Evolutionary conservation across 2,797 vertebrate genomes (phyloP), one percentile per base, ranked within the genome.

Genomic region (Enteromius thamalakanensis): DNA sequence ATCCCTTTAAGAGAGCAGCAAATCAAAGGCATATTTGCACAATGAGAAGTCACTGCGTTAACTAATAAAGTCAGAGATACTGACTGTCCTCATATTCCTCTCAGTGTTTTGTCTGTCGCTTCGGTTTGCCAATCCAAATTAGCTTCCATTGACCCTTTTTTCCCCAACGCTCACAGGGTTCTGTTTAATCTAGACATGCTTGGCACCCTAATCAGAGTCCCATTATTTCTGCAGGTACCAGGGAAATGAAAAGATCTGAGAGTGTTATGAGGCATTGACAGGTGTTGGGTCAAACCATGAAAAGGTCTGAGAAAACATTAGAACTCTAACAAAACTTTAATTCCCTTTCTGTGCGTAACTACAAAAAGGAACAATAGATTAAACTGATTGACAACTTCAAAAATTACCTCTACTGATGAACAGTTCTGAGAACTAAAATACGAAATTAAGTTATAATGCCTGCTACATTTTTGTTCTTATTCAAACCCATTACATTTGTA

Each of bases 21-120:
- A 26, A 32, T 64, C 6, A 64, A 64, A 64, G 29, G 29, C 62
- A 64, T 64, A 26, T 64, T 64, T 32, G n/a, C 45, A 51, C 21
- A 29, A 72, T 29, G 47, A 53, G 3, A 53, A 37, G 15, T 62
- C 76, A 58, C 49, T n/a, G 49, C 37, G 62, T 23, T 47, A 29
- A 40, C 32, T 76, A 60, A 76, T 42, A 58, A 23, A 77, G 53
- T 68, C 78, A 74, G 40, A 79, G 23, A 71, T 74, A 81, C 40
- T 85, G 55, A 76, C 26, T 86, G 76, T 79, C 87, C 88, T 87
- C 86, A 83, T 60, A 82, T 58, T 26, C 53, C 78, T 40, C 71
- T 85, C 76, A 89, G 87, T 86, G 86, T 86, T 89, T 91, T 91
- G 91, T 91, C 88, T 90, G 77, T 70, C 81, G 87, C 90, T 92